A percentile compares a stretch with the other conserved stretches of the same genome.
Conservation (phyloP, 1,140 invertebrate genomes). For the Drosophila ogumai region DNA sequence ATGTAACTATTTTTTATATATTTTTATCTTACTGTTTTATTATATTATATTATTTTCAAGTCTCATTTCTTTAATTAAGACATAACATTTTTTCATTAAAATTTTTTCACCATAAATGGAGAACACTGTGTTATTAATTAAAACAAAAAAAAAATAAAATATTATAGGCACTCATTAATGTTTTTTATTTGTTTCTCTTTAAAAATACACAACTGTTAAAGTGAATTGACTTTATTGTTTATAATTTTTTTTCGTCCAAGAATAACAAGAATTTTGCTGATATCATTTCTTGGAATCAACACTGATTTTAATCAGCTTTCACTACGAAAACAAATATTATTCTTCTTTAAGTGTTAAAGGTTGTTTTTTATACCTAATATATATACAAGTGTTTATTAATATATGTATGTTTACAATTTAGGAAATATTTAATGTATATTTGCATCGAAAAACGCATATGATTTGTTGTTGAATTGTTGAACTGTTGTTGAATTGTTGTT, state of each 20-base stretch:
- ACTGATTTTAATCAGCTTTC: neutral
- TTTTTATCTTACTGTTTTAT: neutral
- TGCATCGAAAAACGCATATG: too few relatives aligned
- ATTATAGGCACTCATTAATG: neutral
- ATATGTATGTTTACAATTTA: too few relatives aligned
- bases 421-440: too few relatives aligned
- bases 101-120: neutral
- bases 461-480: constrained; percentile 1
- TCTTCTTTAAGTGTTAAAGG: neutral
- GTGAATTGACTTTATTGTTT: neutral
- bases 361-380: neutral
- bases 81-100: neutral
- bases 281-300: constrained; percentile 4
- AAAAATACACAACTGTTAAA: neutral
- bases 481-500: constrained; percentile 12
- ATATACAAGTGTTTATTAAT: too few relatives aligned
- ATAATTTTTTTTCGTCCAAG: neutral
- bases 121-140: neutral
- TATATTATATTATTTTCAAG: too few relatives aligned
- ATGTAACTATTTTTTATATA: neutral
- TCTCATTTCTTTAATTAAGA: neutral
- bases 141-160: neutral
- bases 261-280: neutral
- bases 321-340: neutral
- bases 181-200: neutral